Percentiles rank a stretch among this genome's conserved stretches.
phyloP scores from a whole-genome alignment of 1,140 invertebrate genomes.

The Papilio polyxenes region DNA sequence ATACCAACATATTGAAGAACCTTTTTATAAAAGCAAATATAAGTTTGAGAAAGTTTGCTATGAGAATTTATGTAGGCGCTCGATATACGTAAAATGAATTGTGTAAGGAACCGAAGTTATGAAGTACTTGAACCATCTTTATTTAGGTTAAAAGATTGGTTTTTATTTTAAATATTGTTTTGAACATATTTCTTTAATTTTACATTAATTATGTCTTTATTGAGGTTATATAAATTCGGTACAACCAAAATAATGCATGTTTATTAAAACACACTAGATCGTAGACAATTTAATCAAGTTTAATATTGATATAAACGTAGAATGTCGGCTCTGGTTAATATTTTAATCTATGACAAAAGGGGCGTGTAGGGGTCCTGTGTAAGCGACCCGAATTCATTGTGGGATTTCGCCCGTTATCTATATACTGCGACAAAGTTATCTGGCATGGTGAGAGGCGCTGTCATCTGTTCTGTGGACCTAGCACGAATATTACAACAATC shows the following conservation, averaged over 20 bases:
- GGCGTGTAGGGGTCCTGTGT: background rate
- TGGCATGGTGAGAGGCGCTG: background rate
- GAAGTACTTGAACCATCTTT: background rate
- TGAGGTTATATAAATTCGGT: background rate
- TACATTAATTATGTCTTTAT: too few relatives aligned
- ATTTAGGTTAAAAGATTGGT: background rate
- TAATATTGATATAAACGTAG: background rate
- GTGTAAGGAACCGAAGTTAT: background rate
- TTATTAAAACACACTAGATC: background rate
- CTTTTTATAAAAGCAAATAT: constrained; percentile 3
- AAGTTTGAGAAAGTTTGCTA: constrained; percentile 5
- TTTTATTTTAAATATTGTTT: too few relatives aligned
- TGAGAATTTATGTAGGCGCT: constrained; percentile 1
- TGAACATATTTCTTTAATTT: too few relatives aligned
- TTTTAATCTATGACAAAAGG: constrained; percentile 29
- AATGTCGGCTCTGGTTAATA: background rate
- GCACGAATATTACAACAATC: too few relatives aligned
- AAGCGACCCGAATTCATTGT: background rate
- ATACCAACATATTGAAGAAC: background rate
- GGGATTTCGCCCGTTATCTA: background rate
- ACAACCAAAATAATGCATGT: background rate
- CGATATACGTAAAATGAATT: background rate
- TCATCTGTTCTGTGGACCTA: background rate
- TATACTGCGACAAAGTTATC: background rate
- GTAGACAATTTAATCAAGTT: background rate